Evolutionary conservation across 2,888 invertebrate genomes (phyloP), one percentile per base, ranked within the genome.

Genomic region (Megaustenia siamemsis): DNA sequence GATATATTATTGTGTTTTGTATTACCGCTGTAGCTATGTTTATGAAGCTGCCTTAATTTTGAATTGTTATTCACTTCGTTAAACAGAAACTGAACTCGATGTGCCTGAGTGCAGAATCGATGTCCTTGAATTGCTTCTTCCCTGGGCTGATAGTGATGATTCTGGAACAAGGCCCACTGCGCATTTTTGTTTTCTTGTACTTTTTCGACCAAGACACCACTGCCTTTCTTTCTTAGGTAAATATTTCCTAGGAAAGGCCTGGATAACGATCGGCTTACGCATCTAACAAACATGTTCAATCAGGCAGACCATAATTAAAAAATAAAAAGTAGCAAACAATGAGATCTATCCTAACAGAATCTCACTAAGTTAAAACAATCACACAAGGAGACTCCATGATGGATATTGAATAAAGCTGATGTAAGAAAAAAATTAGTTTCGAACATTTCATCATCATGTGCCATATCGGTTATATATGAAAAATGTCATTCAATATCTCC

Each of bases 231-330:
- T 63, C 43, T 43, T 63, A 78, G 78, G 78, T 28, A 35, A 80
- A 69, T 38, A 69, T 38, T 49, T 69, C 69, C 69, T 69, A 49
- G 35, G 21, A 80, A 80, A 80, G 80, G 80, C 80, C 80, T 80
- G 80, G 80, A 80, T 69, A 80, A 49, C 69, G 80, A 80, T 80
- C 80, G 80, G 38, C 53, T 69, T 53, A 80, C 35, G 78, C 40
- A 63, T 43, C 78, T 43, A 40, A 49, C 49, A 80, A 80, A 80
- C 80, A 80, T 80, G 35, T 80, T 68, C 68, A 40, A 49, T 24
- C 66, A 28, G 66, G 15, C 15, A 21, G 49, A 75, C 45, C 40
- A 18, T 45, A 75, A 28, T 69, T 40, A n/a, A 71, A 43, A 28
- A 49, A 71, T n/a, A n/a, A n/a, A n/a, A 3, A 10, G 71, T 40